Conservation (phyloP, 2,888 invertebrate species). For the Entomobrya proxima region DNA sequence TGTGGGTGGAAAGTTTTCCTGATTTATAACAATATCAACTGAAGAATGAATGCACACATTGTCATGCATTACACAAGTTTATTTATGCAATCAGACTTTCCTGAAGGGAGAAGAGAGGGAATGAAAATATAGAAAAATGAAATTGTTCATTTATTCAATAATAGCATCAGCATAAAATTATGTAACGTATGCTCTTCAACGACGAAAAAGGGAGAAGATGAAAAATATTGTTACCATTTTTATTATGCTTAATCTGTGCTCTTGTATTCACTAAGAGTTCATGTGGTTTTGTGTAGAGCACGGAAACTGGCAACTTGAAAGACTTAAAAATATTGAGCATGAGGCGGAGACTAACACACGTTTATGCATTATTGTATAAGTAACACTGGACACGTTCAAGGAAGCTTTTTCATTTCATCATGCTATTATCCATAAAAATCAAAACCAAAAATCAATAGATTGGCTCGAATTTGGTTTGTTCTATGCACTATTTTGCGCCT, state of each 20-base stretch:
- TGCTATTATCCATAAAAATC: conserved; percentile 16
- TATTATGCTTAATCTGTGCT: neutral
- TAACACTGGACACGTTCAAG: neutral
- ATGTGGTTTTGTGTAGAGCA: conserved; percentile 36
- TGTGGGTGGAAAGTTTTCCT: conserved; percentile 41
- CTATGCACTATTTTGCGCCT: conserved; percentile 18
- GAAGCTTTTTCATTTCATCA: neutral
- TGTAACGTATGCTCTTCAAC: neutral
- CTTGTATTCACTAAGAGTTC: neutral
- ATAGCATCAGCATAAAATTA: conserved; percentile 14
- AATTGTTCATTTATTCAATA: conserved; percentile 39
- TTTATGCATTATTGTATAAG: too few species aligned
- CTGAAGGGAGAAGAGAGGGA: conserved; percentile 16
- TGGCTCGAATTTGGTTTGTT: neutral
- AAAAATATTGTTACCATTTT: conserved; percentile 20
- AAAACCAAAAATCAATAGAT: conserved; percentile 39
- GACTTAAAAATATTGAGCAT: conserved; percentile 13
- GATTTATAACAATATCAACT: conserved; percentile 63
- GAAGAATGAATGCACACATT: conserved; percentile 49
- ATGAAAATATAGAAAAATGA: conserved; percentile 57
- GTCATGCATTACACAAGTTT: conserved; percentile 40
- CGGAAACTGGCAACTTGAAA: neutral
- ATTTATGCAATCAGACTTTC: conserved; percentile 58
- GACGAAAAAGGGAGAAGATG: neutral
- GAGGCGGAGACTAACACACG: conserved; percentile 13